phyloP scores from a whole-genome alignment of 2,888 invertebrate genomes.

The Phalera bucephala region DNA sequence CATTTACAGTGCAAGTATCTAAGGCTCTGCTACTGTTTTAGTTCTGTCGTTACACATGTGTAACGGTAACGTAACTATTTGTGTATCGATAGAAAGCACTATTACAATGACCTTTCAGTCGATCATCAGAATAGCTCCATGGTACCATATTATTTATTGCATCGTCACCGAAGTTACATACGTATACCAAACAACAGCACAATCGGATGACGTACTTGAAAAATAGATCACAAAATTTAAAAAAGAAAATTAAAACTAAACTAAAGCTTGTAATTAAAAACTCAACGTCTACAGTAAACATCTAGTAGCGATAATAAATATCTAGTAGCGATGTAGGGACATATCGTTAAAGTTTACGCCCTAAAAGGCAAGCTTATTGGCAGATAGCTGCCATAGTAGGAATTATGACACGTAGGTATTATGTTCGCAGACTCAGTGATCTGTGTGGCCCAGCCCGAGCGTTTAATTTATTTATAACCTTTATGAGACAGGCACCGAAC shows the following conservation, averaged over 20 bases:
- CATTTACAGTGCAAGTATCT: too few species aligned
- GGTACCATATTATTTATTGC: too few species aligned
- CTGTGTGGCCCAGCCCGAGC: slow-evolving; percentile 30
- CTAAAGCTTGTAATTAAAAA: neutral
- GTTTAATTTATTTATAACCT: slow-evolving; percentile 41
- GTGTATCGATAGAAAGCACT: too few species aligned
- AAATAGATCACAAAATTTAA: too few species aligned
- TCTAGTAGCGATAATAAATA: neutral
- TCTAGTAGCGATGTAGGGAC: neutral
- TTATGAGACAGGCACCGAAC: slow-evolving; percentile 36
- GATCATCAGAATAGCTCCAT: too few species aligned
- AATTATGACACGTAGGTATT: slow-evolving; percentile 21
- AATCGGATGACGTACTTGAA: too few species aligned
- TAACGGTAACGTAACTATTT: too few species aligned
- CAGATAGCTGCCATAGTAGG: slow-evolving; percentile 16
- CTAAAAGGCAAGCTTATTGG: slow-evolving; percentile 20
- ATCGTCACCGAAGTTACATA: too few species aligned
- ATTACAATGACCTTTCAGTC: too few species aligned
- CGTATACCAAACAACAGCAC: too few species aligned
- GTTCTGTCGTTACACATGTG: too few species aligned
- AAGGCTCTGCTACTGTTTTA: too few species aligned
- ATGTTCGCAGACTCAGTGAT: slow-evolving; percentile 36
- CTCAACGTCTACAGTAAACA: neutral
- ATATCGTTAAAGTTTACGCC: slow-evolving; percentile 11
- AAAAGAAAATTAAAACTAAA: neutral